These are phyloP conservation scores for Acanthoscelides obtectus DNA, from an alignment of 2,888 invertebrate genomes.

Conservation along the genomic window DNA sequence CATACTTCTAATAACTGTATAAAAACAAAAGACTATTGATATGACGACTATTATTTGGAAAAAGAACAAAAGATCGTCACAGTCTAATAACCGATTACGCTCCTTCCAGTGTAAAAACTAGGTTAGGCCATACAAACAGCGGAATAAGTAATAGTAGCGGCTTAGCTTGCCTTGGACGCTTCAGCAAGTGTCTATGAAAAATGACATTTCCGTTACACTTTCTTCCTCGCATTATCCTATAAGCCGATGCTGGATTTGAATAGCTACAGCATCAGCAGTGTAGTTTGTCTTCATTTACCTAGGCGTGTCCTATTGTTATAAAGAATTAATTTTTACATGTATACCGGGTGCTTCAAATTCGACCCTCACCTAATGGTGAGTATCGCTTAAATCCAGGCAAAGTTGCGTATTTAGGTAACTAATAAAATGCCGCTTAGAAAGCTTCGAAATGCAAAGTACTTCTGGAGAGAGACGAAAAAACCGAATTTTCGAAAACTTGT, in stretches of 20 bases:
- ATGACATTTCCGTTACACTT: neutral
- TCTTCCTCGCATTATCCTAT: neutral
- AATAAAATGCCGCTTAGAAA: no score
- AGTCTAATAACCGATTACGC: neutral
- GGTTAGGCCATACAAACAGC: neutral
- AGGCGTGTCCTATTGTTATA: neutral
- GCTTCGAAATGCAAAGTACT: no score
- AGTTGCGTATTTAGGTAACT: no score
- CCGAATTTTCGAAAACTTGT: no score
- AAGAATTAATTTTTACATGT: neutral
- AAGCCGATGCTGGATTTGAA: neutral
- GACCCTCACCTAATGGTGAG: no score
- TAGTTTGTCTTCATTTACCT: neutral
- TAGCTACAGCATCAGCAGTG: neutral
- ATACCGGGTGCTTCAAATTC: no score
- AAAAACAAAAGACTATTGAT: neutral
- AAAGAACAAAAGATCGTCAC: neutral
- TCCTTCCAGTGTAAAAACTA: neutral
- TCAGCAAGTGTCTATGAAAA: neutral
- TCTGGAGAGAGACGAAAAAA: no score
- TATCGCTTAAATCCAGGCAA: no score
- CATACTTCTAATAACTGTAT: no score
- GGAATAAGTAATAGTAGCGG: neutral
- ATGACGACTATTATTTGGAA: neutral
- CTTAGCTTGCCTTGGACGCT: neutral